A percentile compares a stretch with the other conserved stretches of the same genome.
phyloP scores from a whole-genome alignment of 2,113 vertebrate genomes.

The Eidolon helvum region DNA sequence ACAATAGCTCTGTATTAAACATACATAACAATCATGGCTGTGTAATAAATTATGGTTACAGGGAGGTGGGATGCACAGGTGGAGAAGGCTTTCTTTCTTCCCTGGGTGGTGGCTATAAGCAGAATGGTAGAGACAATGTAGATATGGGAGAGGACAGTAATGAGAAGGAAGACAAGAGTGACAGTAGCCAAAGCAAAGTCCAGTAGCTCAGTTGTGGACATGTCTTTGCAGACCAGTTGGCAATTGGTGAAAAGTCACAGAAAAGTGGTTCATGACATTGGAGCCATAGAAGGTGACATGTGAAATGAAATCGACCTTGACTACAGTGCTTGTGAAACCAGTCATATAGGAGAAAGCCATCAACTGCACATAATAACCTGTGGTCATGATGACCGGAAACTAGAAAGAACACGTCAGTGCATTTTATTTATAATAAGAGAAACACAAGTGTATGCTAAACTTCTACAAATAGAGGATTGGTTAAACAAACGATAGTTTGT shows the following conservation, averaged over 20 bases:
- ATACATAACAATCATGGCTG: constrained; percentile 78
- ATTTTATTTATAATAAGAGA: neutral
- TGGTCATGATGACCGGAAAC: constrained; percentile 62
- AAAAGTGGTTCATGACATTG: constrained; percentile 79
- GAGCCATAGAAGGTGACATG: constrained; percentile 68
- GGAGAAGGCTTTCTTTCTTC: constrained; percentile 74
- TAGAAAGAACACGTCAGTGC: constrained; percentile 26
- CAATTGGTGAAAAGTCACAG: constrained; percentile 77
- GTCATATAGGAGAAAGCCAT: constrained; percentile 55
- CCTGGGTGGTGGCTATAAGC: constrained; percentile 52
- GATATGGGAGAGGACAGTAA: constrained; percentile 73
- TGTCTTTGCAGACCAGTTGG: constrained; percentile 74
- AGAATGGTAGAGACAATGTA: constrained; percentile 74
- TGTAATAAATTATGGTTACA: constrained; percentile 74
- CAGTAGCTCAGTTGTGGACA: constrained; percentile 54
- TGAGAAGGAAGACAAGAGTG: constrained; percentile 71
- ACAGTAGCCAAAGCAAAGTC: constrained; percentile 75
- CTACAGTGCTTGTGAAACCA: constrained; percentile 60
- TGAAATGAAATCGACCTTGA: constrained; percentile 76
- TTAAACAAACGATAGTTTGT: neutral
- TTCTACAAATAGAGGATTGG: neutral
- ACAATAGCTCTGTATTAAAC: constrained; percentile 66
- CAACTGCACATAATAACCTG: constrained; percentile 17
- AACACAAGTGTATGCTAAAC: neutral
- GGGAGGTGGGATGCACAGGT: constrained; percentile 75